A percentile compares a stretch with the other conserved stretches of the same genome.
Evolutionary conservation across 1,140 invertebrate species (phyloP).

Genomic region (Holcopasites calliopsidis): DNA sequence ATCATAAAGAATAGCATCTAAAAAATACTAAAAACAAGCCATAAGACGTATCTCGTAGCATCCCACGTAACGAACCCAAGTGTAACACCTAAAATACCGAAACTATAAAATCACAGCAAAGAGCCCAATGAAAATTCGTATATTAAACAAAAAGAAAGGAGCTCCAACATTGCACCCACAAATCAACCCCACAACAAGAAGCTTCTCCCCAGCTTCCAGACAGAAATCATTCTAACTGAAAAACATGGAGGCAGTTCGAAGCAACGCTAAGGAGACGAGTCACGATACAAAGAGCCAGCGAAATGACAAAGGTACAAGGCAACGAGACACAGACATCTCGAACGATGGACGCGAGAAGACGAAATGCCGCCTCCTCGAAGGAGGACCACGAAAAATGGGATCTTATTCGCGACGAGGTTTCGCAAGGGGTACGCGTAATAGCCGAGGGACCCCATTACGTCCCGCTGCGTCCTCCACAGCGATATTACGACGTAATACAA

Average conservation of each 20-base stretch:
- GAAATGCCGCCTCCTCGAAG: not conserved
- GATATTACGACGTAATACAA: constrained; percentile 69
- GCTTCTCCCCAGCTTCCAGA: not conserved
- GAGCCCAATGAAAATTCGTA: no score
- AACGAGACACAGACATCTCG: not conserved
- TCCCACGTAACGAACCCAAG: no score
- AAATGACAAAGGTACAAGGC: not conserved
- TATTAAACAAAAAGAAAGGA: no score
- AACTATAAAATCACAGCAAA: no score
- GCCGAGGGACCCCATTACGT: constrained; percentile 71
- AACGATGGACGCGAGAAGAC: constrained; percentile 19
- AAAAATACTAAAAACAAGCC: no score
- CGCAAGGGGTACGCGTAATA: constrained; percentile 67
- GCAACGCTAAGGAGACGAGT: not conserved
- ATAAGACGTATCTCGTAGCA: no score
- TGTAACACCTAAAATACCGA: no score
- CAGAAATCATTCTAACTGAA: not conserved
- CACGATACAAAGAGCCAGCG: not conserved
- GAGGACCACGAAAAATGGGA: constrained; percentile 55
- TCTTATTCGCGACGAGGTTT: constrained; percentile 63
- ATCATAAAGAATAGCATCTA: no score
- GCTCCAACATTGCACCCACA: not conserved
- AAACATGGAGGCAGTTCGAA: not conserved
- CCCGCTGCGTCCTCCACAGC: constrained; percentile 62
- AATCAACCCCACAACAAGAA: not conserved